These are phyloP conservation scores for Astyanax mexicanus DNA, from an alignment of 2,797 vertebrate genomes.

Conservation along the genomic window DNA sequence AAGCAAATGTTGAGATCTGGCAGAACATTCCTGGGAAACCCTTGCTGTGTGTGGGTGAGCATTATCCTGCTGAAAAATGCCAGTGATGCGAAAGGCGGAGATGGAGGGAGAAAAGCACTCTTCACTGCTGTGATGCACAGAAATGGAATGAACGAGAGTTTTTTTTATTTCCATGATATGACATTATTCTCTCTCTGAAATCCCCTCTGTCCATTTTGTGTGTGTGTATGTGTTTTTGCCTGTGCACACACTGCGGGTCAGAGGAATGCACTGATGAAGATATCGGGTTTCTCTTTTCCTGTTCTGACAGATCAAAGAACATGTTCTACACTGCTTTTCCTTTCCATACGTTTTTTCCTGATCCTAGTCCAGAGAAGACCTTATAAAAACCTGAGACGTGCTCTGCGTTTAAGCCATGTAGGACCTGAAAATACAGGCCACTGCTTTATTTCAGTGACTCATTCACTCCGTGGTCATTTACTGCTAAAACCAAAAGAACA, in stretches of 20 bases:
- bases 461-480: background rate
- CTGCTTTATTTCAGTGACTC: background rate
- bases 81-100: background rate
- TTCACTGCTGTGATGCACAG: background rate
- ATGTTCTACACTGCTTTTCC: slow-evolving; percentile 60
- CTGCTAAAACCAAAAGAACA: background rate
- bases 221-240: slow-evolving; percentile 41
- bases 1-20: too few relatives aligned
- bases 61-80: background rate
- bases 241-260: slow-evolving; percentile 51
- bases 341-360: slow-evolving; percentile 37
- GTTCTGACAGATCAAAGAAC: slow-evolving; percentile 73
- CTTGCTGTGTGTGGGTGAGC: too few relatives aligned
- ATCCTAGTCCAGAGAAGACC: slow-evolving; percentile 15
- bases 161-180: slow-evolving; percentile 14
- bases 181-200: slow-evolving; percentile 24
- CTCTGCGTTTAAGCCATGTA: too few relatives aligned
- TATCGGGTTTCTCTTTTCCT: slow-evolving; percentile 70
- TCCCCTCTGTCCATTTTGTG: slow-evolving; percentile 24
- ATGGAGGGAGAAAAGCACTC: background rate
- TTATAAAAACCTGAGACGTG: background rate
- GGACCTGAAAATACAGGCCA: background rate
- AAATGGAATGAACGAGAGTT: slow-evolving; percentile 14
- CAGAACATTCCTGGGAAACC: too few relatives aligned
- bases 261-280: slow-evolving; percentile 56